These are phyloP conservation scores for Geococcyx californianus DNA, from an alignment of 2,113 vertebrate species.

Conservation along the genomic window DNA sequence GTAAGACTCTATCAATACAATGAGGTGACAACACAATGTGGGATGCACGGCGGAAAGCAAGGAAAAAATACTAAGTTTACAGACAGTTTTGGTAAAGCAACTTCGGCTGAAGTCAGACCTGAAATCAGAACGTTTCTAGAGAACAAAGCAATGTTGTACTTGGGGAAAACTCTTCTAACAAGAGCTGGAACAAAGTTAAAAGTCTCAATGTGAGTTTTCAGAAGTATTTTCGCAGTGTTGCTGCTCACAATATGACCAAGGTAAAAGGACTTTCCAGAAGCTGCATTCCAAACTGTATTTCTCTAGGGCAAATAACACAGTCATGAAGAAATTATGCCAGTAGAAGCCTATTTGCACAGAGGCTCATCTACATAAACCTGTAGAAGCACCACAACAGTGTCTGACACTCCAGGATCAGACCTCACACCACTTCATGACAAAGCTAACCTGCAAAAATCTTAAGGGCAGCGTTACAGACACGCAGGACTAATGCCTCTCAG, in stretches of 20 bases:
- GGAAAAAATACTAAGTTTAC: background rate
- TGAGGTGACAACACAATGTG: background rate
- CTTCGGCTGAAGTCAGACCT: background rate
- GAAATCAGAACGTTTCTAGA: background rate
- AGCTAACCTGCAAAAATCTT: background rate
- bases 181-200: background rate
- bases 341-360: background rate
- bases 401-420: background rate
- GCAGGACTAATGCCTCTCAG: background rate
- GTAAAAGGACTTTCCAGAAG: background rate
- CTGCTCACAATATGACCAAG: background rate
- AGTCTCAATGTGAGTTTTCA: background rate
- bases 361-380: background rate
- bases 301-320: background rate
- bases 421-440: fast-evolving
- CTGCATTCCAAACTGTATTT: background rate
- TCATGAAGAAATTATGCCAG: background rate
- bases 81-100: background rate
- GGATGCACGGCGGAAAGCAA: background rate
- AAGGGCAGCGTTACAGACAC: background rate
- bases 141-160: background rate
- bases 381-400: background rate
- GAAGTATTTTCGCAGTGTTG: background rate
- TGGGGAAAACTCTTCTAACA: background rate
- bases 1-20: background rate